phyloP scores from a whole-genome alignment of 2,797 vertebrate species.

The Malurus leucopterus region DNA sequence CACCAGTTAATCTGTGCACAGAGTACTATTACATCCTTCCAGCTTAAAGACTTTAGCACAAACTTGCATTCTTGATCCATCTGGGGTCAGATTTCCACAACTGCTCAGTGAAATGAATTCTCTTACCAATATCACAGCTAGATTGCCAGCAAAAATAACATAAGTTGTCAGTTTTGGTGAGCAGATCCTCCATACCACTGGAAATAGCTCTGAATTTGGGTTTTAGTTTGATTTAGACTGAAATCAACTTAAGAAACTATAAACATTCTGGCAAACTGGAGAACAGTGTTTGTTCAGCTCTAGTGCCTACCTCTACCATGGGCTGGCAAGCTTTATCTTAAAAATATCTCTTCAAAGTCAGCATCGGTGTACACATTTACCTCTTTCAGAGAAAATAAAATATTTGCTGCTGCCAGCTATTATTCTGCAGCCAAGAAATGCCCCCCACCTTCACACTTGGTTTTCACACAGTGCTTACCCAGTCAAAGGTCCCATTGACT shows the following conservation, averaged over 20 bases:
- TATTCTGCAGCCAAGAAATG: neutral
- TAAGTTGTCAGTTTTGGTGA: neutral
- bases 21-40: neutral
- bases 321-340: neutral
- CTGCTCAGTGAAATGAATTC: neutral
- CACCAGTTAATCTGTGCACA: neutral
- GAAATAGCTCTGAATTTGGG: neutral
- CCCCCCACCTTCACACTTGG: neutral
- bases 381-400: constrained; percentile 5
- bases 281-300: neutral
- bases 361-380: neutral
- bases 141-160: neutral
- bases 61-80: neutral
- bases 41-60: neutral
- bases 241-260: neutral
- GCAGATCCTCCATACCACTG: neutral
- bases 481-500: constrained; percentile 18
- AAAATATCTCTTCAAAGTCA: neutral
- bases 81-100: neutral
- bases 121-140: neutral
- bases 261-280: neutral
- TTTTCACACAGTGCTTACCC: constrained; percentile 26
- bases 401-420: neutral
- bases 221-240: neutral
- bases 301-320: neutral